Conservation (phyloP, 2,797 vertebrate genomes). For the Kryptolebias ocellatus region DNA sequence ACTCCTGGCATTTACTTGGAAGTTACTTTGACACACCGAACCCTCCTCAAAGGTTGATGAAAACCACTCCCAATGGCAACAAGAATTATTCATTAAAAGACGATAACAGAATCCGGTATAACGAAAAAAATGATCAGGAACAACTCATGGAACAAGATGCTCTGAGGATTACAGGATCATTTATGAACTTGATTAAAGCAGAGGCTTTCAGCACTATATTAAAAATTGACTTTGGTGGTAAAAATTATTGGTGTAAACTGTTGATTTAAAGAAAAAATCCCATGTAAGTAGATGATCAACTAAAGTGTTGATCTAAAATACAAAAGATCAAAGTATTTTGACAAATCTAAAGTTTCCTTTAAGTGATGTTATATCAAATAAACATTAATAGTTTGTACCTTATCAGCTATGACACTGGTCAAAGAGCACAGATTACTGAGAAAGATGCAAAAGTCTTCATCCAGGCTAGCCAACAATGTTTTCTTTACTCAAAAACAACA, state of each 20-base stretch:
- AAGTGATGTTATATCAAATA: no score
- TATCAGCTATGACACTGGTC: no score
- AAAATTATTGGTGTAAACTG: no score
- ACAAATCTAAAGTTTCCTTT: not conserved
- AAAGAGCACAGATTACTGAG: no score
- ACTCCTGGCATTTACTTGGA: not conserved
- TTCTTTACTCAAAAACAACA: no score
- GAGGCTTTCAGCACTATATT: no score
- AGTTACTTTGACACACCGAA: not conserved
- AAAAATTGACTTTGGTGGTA: no score
- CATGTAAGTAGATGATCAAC: slow-evolving; percentile 54
- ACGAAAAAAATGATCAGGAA: not conserved
- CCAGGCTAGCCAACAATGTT: no score
- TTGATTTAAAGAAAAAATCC: no score
- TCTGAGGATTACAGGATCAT: not conserved
- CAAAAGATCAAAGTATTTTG: not conserved
- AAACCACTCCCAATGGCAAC: not conserved
- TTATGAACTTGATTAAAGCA: not conserved
- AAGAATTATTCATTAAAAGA: not conserved
- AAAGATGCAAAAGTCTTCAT: no score
- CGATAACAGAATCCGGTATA: not conserved
- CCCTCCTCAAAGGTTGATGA: not conserved
- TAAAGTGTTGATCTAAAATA: not conserved
- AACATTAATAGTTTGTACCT: no score
- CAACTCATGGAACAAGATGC: not conserved